A percentile compares a stretch with the other conserved stretches of the same genome.
Conservation (phyloP, 2,113 vertebrate species). For the Crotophaga sulcirostris region DNA sequence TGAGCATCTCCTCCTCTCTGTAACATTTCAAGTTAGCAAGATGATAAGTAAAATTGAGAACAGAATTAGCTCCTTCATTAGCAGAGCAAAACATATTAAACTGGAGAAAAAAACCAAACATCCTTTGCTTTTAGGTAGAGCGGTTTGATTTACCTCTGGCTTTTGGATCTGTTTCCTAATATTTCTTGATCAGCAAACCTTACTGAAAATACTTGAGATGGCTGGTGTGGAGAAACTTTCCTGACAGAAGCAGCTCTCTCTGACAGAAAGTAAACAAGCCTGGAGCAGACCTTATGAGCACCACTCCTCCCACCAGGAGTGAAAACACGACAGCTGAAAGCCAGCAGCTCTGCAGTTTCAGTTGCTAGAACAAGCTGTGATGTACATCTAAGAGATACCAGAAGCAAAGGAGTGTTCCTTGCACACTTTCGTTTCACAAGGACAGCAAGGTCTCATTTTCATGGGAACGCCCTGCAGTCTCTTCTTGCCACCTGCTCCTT, state of each 20-base stretch:
- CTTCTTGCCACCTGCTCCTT: background rate
- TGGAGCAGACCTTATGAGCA: background rate
- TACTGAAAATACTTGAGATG: background rate
- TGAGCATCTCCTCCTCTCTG: background rate
- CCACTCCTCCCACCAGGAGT: background rate
- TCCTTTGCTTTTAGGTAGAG: constrained; percentile 10
- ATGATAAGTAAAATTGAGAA: constrained; percentile 19
- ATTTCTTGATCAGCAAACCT: constrained; percentile 13
- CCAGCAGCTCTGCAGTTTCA: background rate
- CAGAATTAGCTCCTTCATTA: constrained; percentile 19
- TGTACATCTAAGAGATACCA: background rate
- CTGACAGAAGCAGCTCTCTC: background rate
- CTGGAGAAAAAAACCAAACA: background rate
- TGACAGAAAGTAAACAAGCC: background rate
- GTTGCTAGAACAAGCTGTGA: background rate
- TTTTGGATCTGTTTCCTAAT: constrained; percentile 5
- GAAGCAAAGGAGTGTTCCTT: background rate
- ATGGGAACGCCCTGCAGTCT: background rate
- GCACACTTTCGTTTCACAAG: background rate
- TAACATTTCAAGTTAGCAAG: background rate
- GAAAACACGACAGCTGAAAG: background rate
- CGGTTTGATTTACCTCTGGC: background rate
- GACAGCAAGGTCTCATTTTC: background rate
- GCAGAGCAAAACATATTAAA: background rate
- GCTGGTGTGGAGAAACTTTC: background rate